Evolutionary conservation across 2,113 vertebrate genomes (phyloP).

Genomic region (Azemiops feae): DNA sequence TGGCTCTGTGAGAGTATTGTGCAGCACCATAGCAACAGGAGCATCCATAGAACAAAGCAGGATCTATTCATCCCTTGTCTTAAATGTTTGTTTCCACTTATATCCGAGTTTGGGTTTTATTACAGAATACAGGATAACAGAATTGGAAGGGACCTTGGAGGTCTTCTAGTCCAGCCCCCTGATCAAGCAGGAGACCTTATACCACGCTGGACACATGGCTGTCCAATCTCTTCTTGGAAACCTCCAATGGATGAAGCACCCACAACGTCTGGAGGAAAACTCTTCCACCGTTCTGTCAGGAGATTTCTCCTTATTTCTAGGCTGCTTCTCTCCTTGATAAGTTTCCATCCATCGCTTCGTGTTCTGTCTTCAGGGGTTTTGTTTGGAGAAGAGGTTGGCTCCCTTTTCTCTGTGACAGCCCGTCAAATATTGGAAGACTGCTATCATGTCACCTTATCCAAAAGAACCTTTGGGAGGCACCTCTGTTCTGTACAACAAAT

Average conservation of each 20-base stretch:
- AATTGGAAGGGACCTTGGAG: not conserved
- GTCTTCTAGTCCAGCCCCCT: not conserved
- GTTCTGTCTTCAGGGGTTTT: not conserved
- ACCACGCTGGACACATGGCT: no score
- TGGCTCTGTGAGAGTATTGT: slow-evolving; percentile 57
- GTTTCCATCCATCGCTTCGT: not conserved
- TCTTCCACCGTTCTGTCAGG: not conserved
- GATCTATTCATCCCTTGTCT: slow-evolving; percentile 22
- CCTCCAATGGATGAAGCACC: not conserved
- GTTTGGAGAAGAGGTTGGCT: not conserved
- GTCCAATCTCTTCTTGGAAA: not conserved
- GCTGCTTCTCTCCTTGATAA: not conserved
- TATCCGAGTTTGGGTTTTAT: not conserved
- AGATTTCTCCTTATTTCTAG: not conserved
- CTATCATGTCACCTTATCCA: not conserved
- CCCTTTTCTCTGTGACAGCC: not conserved
- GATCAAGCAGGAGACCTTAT: not conserved
- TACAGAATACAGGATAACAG: not conserved
- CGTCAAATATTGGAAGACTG: not conserved
- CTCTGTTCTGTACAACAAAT: not conserved
- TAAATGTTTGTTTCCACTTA: slow-evolving; percentile 16
- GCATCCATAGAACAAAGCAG: slow-evolving; percentile 37
- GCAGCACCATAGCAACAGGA: slow-evolving; percentile 69
- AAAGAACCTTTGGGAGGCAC: not conserved
- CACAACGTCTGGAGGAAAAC: no score